Conservation (phyloP, 1,140 invertebrate species). For the Ceratina australensis region DNA sequence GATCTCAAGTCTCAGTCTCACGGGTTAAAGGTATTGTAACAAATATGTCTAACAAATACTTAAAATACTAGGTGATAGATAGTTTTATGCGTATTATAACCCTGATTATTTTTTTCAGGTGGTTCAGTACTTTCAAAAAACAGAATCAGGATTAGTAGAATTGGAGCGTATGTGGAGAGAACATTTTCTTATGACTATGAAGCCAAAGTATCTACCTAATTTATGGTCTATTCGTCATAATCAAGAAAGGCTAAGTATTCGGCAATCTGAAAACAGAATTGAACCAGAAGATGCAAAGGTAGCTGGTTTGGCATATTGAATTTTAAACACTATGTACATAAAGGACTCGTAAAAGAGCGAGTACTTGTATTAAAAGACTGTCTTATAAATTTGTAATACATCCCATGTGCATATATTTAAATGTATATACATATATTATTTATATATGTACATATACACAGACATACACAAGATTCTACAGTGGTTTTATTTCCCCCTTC, state of each 20-base stretch:
- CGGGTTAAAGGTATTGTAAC: slow-evolving; percentile 67
- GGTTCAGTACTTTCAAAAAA: slow-evolving; percentile 82
- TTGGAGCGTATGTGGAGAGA: slow-evolving; percentile 89
- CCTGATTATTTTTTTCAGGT: slow-evolving; percentile 77
- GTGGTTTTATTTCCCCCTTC: neutral
- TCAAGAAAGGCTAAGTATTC: slow-evolving; percentile 78
- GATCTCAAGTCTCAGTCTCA: slow-evolving; percentile 65
- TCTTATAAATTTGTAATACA: slow-evolving; percentile 46
- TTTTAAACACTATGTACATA: slow-evolving; percentile 52
- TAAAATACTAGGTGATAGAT: slow-evolving; percentile 5
- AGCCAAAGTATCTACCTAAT: slow-evolving; percentile 85
- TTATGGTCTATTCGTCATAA: slow-evolving; percentile 89
- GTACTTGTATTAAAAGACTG: slow-evolving; percentile 62
- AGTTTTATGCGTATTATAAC: neutral
- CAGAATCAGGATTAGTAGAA: slow-evolving; percentile 82
- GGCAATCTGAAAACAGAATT: slow-evolving; percentile 73
- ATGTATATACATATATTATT: slow-evolving; percentile 27
- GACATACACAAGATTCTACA: slow-evolving; percentile 1
- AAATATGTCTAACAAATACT: neutral
- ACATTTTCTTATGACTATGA: slow-evolving; percentile 88
- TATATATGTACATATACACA: slow-evolving; percentile 18
- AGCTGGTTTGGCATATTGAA: slow-evolving; percentile 69
- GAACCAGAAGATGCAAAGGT: slow-evolving; percentile 73
- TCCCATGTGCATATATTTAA: slow-evolving; percentile 46
- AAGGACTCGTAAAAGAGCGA: slow-evolving; percentile 74